phyloP scores from a whole-genome alignment of 1,140 invertebrate species.

The Habropoda laboriosa region DNA sequence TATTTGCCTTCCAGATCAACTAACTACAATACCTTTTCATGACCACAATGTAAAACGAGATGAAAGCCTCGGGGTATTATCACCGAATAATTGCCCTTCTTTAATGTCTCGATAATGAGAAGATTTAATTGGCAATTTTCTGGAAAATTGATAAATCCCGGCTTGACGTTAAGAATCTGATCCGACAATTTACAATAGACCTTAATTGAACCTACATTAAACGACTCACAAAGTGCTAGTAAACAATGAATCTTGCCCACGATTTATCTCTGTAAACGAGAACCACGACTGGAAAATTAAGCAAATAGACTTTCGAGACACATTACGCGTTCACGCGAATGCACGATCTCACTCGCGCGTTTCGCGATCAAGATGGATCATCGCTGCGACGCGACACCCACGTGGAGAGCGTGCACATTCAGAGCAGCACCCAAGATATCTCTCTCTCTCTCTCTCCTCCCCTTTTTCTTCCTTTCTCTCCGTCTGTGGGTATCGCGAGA shows the following conservation, averaged over 20 bases:
- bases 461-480: too few relatives aligned
- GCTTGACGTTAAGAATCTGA: too few relatives aligned
- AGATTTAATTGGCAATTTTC: too few relatives aligned
- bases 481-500: not conserved
- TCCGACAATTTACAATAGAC: not conserved
- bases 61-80: too few relatives aligned
- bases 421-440: too few relatives aligned
- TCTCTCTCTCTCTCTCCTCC: too few relatives aligned
- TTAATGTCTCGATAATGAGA: too few relatives aligned
- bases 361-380: constrained; percentile 33
- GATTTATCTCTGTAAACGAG: not conserved
- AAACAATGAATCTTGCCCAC: not conserved
- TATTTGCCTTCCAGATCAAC: too few relatives aligned
- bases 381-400: not conserved
- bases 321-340: not conserved
- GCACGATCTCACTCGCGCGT: not conserved
- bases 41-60: too few relatives aligned
- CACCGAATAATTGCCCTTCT: too few relatives aligned
- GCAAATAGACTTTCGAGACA: not conserved
- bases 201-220: not conserved
- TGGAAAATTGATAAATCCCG: too few relatives aligned
- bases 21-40: too few relatives aligned
- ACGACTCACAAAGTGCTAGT: not conserved
- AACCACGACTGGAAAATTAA: not conserved
- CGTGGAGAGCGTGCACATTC: not conserved